Base-by-base conservation (phyloP, 2,888 invertebrate species). In the Sthenelais limicola region DNA sequence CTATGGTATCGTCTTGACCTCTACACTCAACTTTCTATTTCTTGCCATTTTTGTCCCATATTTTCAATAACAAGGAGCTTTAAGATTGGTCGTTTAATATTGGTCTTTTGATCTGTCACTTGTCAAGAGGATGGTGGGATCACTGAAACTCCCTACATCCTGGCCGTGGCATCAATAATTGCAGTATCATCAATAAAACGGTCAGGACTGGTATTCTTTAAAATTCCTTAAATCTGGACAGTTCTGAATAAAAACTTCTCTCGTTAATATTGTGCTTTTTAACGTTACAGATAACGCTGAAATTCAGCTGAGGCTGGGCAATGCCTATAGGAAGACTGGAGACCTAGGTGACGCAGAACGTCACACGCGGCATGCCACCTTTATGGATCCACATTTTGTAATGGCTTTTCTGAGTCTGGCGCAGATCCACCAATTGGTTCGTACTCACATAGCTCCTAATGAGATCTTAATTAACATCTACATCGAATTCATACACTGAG, bases 361-460 rank as follows among this genome's bases (percentile, higher is more conserved):
- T 7, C 74, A 77, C 43, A 76, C 76, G 30, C 74, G 78, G 49
- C 76, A 74, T 69, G 84, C 84, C 24, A 76, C 81, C 1, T 73
- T 79, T 4, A 73, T 79, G 21, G 84, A 84, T 52, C 78, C 78
- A 7, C 72, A 77, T 66, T 83, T 83, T 74, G 73, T 83, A 3
- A 68, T 83, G 33, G 84, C 84, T 35, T 75, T 80, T 32, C 71
- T 83, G 21, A 78, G 77, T 67, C 76, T 82, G 18, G 83, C 80
- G 0, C 79, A 76, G 58, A 71, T 79, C 7, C 73, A 80, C 47
- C 71, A 72, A 4, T 74, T 78, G 80, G 84, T 84, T 71, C 54
- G 73, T 68, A 30, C 32, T 51, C 38, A 21, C 24, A 68, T 28
- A 12, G 26, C 2, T 21, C 35, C 18, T 2, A 21, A 12, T 62